A percentile compares a stretch with the other conserved stretches of the same genome.
Conservation (phyloP, 1,140 invertebrate genomes). For the Drosophila ohnishii region DNA sequence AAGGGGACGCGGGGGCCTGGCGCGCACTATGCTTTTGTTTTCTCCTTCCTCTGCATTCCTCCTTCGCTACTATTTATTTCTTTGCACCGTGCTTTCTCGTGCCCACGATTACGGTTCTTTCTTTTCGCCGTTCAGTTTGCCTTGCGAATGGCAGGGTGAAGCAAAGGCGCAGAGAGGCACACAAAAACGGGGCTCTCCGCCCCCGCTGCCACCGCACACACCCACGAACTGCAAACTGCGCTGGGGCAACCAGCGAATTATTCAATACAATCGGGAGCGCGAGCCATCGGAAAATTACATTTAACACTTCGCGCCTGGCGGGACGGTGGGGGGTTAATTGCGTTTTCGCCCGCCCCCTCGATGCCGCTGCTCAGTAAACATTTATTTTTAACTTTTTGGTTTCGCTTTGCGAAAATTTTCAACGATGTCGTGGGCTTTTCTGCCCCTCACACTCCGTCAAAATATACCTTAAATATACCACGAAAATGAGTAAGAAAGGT, state of each 20-base stretch:
- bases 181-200: constrained; percentile 40
- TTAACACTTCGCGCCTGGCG: constrained; percentile 24
- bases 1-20: constrained; percentile 7
- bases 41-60: constrained; percentile 34
- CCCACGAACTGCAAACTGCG: constrained; percentile 37
- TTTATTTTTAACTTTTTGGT: constrained; percentile 79
- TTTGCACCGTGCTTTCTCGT: constrained; percentile 31
- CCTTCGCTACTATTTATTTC: constrained; percentile 35
- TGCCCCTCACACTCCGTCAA: constrained; percentile 21
- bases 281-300: constrained; percentile 49
- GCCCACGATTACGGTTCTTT: constrained; percentile 74
- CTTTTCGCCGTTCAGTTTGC: constrained; percentile 55
- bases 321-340: constrained; percentile 34
- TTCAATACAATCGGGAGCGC: constrained; percentile 69
- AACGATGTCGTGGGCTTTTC: constrained; percentile 79
- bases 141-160: constrained; percentile 46
- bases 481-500: background rate
- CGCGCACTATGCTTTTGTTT: constrained; percentile 27
- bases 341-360: constrained; percentile 39
- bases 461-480: constrained; percentile 14
- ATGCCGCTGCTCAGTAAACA: constrained; percentile 66
- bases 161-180: constrained; percentile 50
- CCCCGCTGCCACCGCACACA: constrained; percentile 24
- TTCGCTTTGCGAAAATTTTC: constrained; percentile 79
- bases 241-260: constrained; percentile 64